Conservation (phyloP, 1,140 invertebrate genomes). For the Drosophila arawakana region DNA sequence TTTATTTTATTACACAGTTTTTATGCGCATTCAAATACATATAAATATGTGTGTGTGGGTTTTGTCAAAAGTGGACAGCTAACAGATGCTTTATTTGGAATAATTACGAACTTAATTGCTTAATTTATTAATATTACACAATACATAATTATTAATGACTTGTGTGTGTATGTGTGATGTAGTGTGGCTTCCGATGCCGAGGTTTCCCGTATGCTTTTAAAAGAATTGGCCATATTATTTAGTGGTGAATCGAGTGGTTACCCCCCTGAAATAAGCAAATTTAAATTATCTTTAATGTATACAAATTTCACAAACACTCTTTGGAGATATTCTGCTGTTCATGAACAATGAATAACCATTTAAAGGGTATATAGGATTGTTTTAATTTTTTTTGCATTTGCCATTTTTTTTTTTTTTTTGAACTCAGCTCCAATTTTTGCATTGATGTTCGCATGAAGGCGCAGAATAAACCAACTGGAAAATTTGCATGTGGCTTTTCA, state of each 20-base stretch:
- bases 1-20: constrained; percentile 49
- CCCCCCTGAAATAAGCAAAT: neutral
- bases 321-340: neutral
- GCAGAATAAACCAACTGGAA: constrained; percentile 69
- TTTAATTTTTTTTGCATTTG: neutral
- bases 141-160: constrained; percentile 50
- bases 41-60: constrained; percentile 21
- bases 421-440: constrained; percentile 55
- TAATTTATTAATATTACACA: constrained; percentile 79
- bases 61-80: constrained; percentile 52
- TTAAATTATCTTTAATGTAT: neutral
- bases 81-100: constrained; percentile 64
- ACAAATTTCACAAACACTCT: neutral
- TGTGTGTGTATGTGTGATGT: constrained; percentile 25
- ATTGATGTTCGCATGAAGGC: constrained; percentile 70
- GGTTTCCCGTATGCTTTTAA: constrained; percentile 7
- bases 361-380: constrained; percentile 11
- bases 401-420: constrained; percentile 15
- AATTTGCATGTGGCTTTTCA: constrained; percentile 54
- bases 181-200: constrained; percentile 22
- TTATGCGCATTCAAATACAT: constrained; percentile 3
- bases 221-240: constrained; percentile 20
- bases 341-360: constrained; percentile 9
- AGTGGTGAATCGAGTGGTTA: constrained; percentile 11
- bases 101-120: constrained; percentile 76